Evolutionary conservation across 1,140 invertebrate species (phyloP).

Genomic region (Protaetia brevitarsis): DNA sequence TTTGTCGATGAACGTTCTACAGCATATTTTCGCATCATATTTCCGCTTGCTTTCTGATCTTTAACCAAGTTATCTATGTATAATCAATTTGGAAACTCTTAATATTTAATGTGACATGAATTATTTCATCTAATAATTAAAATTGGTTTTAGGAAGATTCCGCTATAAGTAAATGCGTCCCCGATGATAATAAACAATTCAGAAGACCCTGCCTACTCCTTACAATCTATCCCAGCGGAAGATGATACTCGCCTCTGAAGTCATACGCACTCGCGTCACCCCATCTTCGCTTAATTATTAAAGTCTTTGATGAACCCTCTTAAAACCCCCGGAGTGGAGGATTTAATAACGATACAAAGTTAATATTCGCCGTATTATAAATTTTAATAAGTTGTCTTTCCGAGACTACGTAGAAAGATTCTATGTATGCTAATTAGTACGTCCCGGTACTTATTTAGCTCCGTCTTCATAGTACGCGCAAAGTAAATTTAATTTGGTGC

Average conservation of each 20-base stretch:
- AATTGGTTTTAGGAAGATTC: no score
- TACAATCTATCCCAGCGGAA: no score
- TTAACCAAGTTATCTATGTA: no score
- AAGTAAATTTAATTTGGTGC: neutral
- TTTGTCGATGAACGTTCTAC: no score
- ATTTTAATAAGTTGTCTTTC: conserved; percentile 14
- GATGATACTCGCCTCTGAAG: neutral
- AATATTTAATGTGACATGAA: no score
- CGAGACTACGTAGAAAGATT: neutral
- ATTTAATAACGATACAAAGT: conserved; percentile 13
- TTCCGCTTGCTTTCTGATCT: no score
- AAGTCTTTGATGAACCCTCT: conserved; percentile 2
- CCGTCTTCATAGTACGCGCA: conserved; percentile 18
- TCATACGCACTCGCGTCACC: neutral
- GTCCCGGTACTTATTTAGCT: neutral
- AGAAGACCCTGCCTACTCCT: no score
- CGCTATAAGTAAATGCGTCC: no score
- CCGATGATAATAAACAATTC: no score
- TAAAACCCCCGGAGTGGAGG: neutral
- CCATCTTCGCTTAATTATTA: conserved; percentile 10
- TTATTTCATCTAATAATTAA: no score
- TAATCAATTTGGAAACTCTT: no score
- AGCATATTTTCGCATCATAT: no score
- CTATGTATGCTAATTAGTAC: conserved; percentile 6
- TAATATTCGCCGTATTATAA: conserved; percentile 10